Base-by-base conservation (phyloP, 2,888 invertebrate species). In the Automeris io region DNA sequence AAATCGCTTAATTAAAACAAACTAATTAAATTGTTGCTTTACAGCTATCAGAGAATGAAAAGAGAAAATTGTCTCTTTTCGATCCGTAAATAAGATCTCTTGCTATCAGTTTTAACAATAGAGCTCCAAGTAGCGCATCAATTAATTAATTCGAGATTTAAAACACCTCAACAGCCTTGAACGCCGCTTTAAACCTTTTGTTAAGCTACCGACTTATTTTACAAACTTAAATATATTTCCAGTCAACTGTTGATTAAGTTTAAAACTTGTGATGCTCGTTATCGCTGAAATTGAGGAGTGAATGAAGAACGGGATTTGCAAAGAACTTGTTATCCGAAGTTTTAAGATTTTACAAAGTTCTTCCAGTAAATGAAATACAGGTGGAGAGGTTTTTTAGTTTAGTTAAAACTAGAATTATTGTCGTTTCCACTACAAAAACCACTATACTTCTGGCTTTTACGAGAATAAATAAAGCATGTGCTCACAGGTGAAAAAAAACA, bases 221-320 rank as follows among this genome's bases (percentile, higher is more conserved):
- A 18, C 35, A 46, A 24, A 39, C 41, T 51, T 46, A 44, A 54
- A 45, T 42, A 37, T 35, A 45, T 43, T 36, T 33, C 16, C 37
- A 37, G 33, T 45, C 7, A 33, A 41, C 46, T 18, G 38, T 39
- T 52, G 43, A 51, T 56, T 43, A 56, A 49, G 42, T 46, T 49
- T 39, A 37, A 34, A 47, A 53, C 46, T 39, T 47, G 24, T 18
- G 39, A 43, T 49, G 46, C 43, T 42, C 37, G 39, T 41, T 44
- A 46, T 35, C 37, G 29, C 41, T 47, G 38, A 35, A 41, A 43
- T 45, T 37, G 42, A 33, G 32, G 26, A 41, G 23, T 33, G 22
- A 45, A 40, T 32, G 21, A 41, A 13, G 13, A 42, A 35, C 18
- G 33, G 2, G 41, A 31, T 32, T 43, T 42, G 19, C 23, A 39